Conservation (phyloP, 2,888 invertebrate genomes). For the Eupeodes latifasciatus region DNA sequence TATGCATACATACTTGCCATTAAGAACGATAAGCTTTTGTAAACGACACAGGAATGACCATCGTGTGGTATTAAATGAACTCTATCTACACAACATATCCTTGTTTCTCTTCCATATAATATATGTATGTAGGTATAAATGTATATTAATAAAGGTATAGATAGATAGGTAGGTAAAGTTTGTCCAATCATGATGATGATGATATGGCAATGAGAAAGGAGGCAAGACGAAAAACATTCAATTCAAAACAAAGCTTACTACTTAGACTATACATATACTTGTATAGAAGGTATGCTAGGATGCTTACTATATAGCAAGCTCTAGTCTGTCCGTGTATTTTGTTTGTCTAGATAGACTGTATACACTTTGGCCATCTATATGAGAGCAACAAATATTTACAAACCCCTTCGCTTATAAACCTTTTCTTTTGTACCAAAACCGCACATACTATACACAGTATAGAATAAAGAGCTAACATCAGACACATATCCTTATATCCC, state of each 20-base stretch:
- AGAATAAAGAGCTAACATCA: constrained; percentile 9
- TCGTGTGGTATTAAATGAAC: constrained; percentile 25
- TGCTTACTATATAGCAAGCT: neutral
- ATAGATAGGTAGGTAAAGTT: neutral
- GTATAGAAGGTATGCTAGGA: neutral
- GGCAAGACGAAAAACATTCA: constrained; percentile 29
- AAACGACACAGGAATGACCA: constrained; percentile 41
- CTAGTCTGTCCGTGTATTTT: neutral
- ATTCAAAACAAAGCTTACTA: constrained; percentile 39
- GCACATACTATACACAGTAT: constrained; percentile 13
- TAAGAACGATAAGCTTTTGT: constrained; percentile 32
- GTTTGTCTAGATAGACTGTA: constrained; percentile 29
- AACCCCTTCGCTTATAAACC: constrained; percentile 65
- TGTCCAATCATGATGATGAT: constrained; percentile 2
- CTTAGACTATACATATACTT: neutral
- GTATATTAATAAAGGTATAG: constrained; percentile 5
- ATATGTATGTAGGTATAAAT: neutral
- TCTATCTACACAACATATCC: constrained; percentile 12
- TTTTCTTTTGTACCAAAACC: constrained; percentile 56
- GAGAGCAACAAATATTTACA: constrained; percentile 67
- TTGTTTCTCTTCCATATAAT: constrained; percentile 7
- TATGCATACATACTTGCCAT: neutral
- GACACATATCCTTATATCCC: constrained; percentile 22
- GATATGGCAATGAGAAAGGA: constrained; percentile 17
- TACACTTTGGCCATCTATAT: neutral